phyloP scores from a whole-genome alignment of 2,888 invertebrate species.

The Drosophila robusta region DNA sequence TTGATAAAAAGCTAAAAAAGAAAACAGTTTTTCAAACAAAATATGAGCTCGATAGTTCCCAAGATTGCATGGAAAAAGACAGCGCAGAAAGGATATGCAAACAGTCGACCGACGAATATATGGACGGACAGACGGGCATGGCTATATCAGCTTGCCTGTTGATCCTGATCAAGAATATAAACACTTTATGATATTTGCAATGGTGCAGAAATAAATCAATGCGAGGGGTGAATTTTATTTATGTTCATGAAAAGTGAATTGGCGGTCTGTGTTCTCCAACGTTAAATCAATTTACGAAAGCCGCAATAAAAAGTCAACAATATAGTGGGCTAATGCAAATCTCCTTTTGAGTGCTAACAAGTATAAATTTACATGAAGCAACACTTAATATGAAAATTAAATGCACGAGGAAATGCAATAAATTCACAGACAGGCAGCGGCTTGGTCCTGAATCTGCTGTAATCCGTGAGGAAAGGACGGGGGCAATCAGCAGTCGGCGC shows the following conservation, averaged over 20 bases:
- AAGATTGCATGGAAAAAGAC: too few species aligned
- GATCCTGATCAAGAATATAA: too few species aligned
- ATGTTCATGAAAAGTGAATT: neutral
- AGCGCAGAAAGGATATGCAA: too few species aligned
- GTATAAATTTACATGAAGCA: constrained; percentile 66
- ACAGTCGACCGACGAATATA: too few species aligned
- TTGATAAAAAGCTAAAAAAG: too few species aligned
- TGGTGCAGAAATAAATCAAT: neutral
- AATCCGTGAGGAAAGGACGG: neutral
- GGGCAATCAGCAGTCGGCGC: constrained; percentile 31
- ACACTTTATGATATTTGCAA: too few species aligned
- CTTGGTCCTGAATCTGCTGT: constrained; percentile 16
- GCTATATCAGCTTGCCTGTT: too few species aligned
- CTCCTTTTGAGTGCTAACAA: constrained; percentile 31
- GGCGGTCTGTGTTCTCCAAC: neutral
- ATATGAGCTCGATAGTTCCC: too few species aligned
- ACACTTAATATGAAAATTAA: constrained; percentile 73
- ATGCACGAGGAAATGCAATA: constrained; percentile 73
- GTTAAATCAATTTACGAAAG: constrained; percentile 1
- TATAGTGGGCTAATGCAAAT: constrained; percentile 25
- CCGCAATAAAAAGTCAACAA: constrained; percentile 18
- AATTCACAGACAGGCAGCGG: constrained; percentile 63
- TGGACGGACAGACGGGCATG: too few species aligned
- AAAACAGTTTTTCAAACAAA: too few species aligned
- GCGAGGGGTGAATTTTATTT: neutral